Evolutionary conservation across 30 jellyfish, hydroid and myxozoan genomes (phyloP).

Genomic region (Mastigias papua): DNA sequence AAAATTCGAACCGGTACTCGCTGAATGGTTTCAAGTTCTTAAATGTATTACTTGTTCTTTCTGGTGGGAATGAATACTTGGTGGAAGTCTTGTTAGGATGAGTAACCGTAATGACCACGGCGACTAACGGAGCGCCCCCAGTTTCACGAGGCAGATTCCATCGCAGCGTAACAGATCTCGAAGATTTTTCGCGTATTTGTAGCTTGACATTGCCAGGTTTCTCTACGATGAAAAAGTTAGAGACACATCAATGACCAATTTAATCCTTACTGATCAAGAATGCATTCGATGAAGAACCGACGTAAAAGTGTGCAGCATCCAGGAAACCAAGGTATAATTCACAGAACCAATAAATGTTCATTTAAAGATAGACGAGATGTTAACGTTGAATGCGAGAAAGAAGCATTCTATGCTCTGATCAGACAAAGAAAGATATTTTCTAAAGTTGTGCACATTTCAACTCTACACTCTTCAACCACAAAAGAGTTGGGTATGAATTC

Average conservation of each 20-base stretch:
- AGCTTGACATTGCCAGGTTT: slow-evolving; percentile 69
- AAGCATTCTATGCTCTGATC: too few relatives aligned
- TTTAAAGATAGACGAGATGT: too few relatives aligned
- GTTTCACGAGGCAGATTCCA: slow-evolving; percentile 64
- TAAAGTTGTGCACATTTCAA: too few relatives aligned
- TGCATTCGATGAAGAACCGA: too few relatives aligned
- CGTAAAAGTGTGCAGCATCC: too few relatives aligned
- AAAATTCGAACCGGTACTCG: slow-evolving; percentile 45
- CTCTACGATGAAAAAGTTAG: slow-evolving; percentile 18
- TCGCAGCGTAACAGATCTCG: slow-evolving; percentile 31
- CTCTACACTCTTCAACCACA: too few relatives aligned
- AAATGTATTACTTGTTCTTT: slow-evolving; percentile 19
- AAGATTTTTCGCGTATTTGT: background rate
- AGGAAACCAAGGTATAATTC: too few relatives aligned
- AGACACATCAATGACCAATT: background rate
- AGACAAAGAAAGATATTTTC: too few relatives aligned
- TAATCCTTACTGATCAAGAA: too few relatives aligned
- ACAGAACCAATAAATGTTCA: too few relatives aligned
- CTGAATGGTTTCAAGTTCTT: slow-evolving; percentile 56
- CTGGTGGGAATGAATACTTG: background rate
- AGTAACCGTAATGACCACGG: background rate
- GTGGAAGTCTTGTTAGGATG: background rate
- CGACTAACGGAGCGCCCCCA: slow-evolving; percentile 61
- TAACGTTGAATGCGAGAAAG: too few relatives aligned
- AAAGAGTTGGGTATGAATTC: too few relatives aligned